A percentile compares a stretch with the other conserved stretches of the same genome.
These are phyloP conservation scores for Drosophila limbata DNA, from an alignment of 2,888 invertebrate genomes.

Conservation along the genomic window DNA sequence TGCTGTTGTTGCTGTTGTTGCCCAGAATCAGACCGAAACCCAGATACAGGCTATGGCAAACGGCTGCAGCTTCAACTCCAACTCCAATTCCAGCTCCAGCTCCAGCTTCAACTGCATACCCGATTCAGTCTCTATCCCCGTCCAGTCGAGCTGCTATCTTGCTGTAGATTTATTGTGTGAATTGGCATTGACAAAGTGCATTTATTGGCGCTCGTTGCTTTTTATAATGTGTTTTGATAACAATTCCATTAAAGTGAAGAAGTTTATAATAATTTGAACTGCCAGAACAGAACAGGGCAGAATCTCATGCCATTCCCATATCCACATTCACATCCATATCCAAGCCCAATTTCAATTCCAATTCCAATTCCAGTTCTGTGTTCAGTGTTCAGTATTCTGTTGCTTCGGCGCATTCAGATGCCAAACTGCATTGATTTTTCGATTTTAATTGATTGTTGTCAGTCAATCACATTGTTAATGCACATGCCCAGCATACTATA, in stretches of 20 bases:
- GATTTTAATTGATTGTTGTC: conserved; percentile 77
- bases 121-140: conserved; percentile 16
- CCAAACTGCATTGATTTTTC: conserved; percentile 72
- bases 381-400: conserved; percentile 40
- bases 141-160: conserved; percentile 71
- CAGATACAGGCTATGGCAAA: background rate
- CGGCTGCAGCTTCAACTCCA: background rate
- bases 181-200: conserved; percentile 84
- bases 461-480: conserved; percentile 77
- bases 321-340: background rate
- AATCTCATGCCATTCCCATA: background rate
- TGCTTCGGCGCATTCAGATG: conserved; percentile 60
- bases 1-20: conserved; percentile 2
- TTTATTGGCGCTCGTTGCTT: conserved; percentile 76
- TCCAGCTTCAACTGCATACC: background rate
- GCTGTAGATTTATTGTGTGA: conserved; percentile 83
- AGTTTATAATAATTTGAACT: conserved; percentile 81
- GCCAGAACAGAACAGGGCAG: conserved; percentile 39
- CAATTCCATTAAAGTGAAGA: conserved; percentile 83
- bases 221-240: conserved; percentile 81
- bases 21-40: conserved; percentile 11
- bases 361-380: conserved; percentile 4
- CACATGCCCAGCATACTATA: conserved; percentile 68
- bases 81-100: background rate
- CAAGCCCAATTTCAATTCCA: background rate